phyloP scores from a whole-genome alignment of 2,888 invertebrate genomes.

The Temnothorax ravouxi region DNA sequence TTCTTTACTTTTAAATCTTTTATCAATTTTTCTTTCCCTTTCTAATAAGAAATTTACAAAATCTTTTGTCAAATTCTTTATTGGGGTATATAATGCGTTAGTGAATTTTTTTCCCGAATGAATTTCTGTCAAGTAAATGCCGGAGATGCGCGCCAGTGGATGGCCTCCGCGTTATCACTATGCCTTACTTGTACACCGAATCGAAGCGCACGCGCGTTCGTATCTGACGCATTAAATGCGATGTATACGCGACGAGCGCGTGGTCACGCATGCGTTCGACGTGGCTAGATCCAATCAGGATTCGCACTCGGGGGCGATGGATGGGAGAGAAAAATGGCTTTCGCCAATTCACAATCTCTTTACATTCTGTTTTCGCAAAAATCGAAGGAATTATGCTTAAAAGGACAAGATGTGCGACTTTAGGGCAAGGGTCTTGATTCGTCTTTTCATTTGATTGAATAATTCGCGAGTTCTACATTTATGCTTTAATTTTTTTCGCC shows the following conservation, averaged over 20 bases:
- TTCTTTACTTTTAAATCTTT: not conserved
- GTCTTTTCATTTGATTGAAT: not conserved
- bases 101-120: not conserved
- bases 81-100: not conserved
- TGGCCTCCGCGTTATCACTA: slow-evolving; percentile 18
- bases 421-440: not conserved
- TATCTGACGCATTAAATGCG: slow-evolving; percentile 54
- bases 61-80: not conserved
- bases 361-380: slow-evolving; percentile 26
- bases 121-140: not conserved
- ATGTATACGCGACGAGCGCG: slow-evolving; percentile 56
- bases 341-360: slow-evolving; percentile 62
- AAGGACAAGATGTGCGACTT: not conserved
- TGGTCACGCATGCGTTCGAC: slow-evolving; percentile 72
- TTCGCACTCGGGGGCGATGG: slow-evolving; percentile 62
- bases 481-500: not conserved
- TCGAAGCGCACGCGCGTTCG: slow-evolving; percentile 67
- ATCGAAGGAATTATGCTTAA: not conserved
- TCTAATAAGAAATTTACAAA: not conserved
- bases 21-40: too few relatives aligned
- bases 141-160: not conserved
- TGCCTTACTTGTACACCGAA: not conserved
- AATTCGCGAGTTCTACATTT: not conserved
- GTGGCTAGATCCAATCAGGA: slow-evolving; percentile 68
- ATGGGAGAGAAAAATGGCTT: slow-evolving; percentile 74